phyloP scores from a whole-genome alignment of 2,888 invertebrate species.

The Carabus problematicus region DNA sequence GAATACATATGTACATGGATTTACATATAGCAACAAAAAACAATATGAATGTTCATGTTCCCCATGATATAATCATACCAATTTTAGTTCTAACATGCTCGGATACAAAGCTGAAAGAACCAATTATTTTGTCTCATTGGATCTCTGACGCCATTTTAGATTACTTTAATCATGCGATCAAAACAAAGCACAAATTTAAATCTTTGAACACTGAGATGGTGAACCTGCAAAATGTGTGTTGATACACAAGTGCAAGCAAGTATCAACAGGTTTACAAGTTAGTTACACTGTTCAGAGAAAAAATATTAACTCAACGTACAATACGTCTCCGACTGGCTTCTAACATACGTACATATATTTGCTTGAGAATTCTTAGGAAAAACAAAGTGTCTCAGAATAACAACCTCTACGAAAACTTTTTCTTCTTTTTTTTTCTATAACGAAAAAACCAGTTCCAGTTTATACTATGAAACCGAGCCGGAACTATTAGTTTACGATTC shows the following conservation, averaged over 20 bases:
- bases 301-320: too few relatives aligned
- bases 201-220: too few relatives aligned
- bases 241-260: too few relatives aligned
- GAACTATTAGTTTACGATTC: constrained; percentile 34
- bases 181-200: too few relatives aligned
- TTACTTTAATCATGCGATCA: constrained; percentile 39
- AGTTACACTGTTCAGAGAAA: too few relatives aligned
- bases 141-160: constrained; percentile 36
- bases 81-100: constrained; percentile 1
- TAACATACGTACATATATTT: constrained; percentile 1
- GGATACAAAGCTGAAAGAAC: constrained; percentile 10
- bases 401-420: constrained; percentile 6
- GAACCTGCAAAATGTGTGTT: too few relatives aligned
- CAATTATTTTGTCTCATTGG: constrained; percentile 34
- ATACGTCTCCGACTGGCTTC: neutral
- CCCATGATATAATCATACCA: too few relatives aligned
- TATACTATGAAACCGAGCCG: constrained; percentile 14
- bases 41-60: too few relatives aligned
- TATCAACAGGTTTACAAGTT: too few relatives aligned
- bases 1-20: too few relatives aligned
- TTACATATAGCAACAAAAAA: too few relatives aligned
- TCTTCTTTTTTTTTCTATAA: constrained; percentile 10
- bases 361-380: neutral
- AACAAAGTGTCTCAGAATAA: constrained; percentile 12
- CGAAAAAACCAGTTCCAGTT: constrained; percentile 25